Evolutionary conservation across 2,888 invertebrate genomes (phyloP), one percentile per base, ranked within the genome.

Genomic region (Parnassius mnemosyne): DNA sequence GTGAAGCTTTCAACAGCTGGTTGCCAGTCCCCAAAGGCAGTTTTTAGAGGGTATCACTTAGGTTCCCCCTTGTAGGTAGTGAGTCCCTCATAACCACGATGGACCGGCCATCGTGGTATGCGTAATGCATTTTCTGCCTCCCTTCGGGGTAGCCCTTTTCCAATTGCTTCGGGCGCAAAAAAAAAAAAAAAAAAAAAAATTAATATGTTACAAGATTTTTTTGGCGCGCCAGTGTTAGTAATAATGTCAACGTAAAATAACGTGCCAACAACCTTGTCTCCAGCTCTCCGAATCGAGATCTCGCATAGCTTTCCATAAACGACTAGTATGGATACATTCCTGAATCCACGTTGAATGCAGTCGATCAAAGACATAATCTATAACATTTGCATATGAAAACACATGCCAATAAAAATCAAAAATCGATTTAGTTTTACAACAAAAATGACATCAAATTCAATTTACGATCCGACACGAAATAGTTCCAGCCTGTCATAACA

Each of bases 391-490:
- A 89, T 87, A 85, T 87, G 84, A 90, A 90, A 85, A 84, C 82
- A 77, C 76, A 71, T 71, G 77, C 74, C 74, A 80, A 79, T 85
- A 84, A 80, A 83, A 80, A 83, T 83, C 78, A 76, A 84, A 49
- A 84, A 84, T 88, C 89, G 84, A 89, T 89, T 86, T 76, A 74
- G 71, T 72, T 74, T 73, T 72, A 73, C 76, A 81, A 79, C 88
- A 86, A 88, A 88, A 89, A 79, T 73, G 76, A 78, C 79, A 87
- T 89, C 80, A 88, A 86, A 87, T 84, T 87, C 87, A 85, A 88
- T 89, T 87, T 87, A 87, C 77, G 86, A 81, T 77, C 79, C 68
- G 68, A 75, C 74, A 53, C 47, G 79, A 77, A 83, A 83, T 83
- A 76, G 76, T 76, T 77, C 75, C 63, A 64, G 66, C 60, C 68